phyloP scores from a whole-genome alignment of 1,140 invertebrate species.

The Oryctes rhinoceros region DNA sequence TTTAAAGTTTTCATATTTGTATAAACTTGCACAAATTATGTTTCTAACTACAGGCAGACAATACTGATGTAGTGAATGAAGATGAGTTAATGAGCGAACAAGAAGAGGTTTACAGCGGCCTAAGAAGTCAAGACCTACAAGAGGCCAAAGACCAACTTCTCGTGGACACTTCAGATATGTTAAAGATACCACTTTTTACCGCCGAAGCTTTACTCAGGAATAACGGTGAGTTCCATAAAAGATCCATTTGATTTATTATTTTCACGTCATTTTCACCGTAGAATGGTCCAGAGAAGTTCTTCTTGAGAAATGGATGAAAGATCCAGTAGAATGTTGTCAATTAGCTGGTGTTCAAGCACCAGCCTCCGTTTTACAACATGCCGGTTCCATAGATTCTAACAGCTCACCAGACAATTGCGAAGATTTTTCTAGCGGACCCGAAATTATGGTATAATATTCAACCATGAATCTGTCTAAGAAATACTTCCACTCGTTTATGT shows the following conservation, averaged over 20 bases:
- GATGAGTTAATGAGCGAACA: slow-evolving; percentile 61
- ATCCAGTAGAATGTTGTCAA: slow-evolving; percentile 73
- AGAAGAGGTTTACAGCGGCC: slow-evolving; percentile 71
- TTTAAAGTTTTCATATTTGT: too few species aligned
- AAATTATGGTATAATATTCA: slow-evolving; percentile 56
- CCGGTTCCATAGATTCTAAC: slow-evolving; percentile 56
- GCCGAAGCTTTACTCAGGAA: slow-evolving; percentile 76
- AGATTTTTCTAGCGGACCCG: slow-evolving; percentile 48
- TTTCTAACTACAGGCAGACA: slow-evolving; percentile 57
- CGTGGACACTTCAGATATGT: slow-evolving; percentile 79
- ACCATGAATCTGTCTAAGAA: background rate
- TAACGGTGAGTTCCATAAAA: slow-evolving; percentile 65
- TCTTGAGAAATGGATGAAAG: slow-evolving; percentile 76
- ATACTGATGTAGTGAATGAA: slow-evolving; percentile 61
- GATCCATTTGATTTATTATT: background rate
- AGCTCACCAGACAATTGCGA: slow-evolving; percentile 53
- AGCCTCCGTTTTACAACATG: slow-evolving; percentile 61
- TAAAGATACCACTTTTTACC: slow-evolving; percentile 76
- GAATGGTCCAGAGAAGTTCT: slow-evolving; percentile 78
- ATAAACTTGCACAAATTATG: too few species aligned
- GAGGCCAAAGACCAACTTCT: slow-evolving; percentile 78
- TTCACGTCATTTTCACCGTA: slow-evolving; percentile 51
- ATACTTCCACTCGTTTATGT: background rate
- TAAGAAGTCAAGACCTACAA: slow-evolving; percentile 76
- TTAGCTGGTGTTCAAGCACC: slow-evolving; percentile 74